Evolutionary conservation across 2,888 invertebrate genomes (phyloP), one percentile per base, ranked within the genome.

Genomic region (Saturnia japonica): DNA sequence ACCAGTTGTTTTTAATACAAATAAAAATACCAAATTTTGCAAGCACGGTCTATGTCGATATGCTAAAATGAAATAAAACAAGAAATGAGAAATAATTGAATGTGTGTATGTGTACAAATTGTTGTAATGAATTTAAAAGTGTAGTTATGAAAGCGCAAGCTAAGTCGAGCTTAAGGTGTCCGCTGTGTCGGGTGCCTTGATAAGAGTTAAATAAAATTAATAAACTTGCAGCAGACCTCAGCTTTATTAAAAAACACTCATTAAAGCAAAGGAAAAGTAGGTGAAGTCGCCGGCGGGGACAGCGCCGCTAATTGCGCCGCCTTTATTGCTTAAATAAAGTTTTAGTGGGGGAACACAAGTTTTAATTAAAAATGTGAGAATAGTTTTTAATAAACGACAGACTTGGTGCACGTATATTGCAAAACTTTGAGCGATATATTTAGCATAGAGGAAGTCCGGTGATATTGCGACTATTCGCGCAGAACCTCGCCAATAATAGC

Each of bases 281-380:
- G 94, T 91, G 93, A 94, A 93, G 93, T 94, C 89, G 92, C 92
- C 91, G 91, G 87, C 89, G 92, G 91, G 93, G 93, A 93, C 94
- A 93, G 91, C 88, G 89, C 86, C 93, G 90, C 94, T 94, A 94
- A 94, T 94, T 94, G 93, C 92, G 87, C 89, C 88, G 90, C 93
- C 91, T 93, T 94, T 94, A 94, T 94, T 93, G 93, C 94, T 94
- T 91, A 93, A 93, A 93, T 94, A 94, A 94, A 93, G 93, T 94
- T 94, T 93, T 92, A 93, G 93, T 91, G 90, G 88, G 89, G 90
- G 91, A 93, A 92, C 92, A 93, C 91, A 93, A 94, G 93, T 93
- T 94, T 94, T 93, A 94, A 93, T 94, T 94, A 94, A 94, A 94
- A 94, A 93, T 93, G 93, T 91, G 91, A 93, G 91, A 93, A 94